Base-by-base conservation (phyloP, 2,797 vertebrate species). In the Catostomus latipinnis region DNA sequence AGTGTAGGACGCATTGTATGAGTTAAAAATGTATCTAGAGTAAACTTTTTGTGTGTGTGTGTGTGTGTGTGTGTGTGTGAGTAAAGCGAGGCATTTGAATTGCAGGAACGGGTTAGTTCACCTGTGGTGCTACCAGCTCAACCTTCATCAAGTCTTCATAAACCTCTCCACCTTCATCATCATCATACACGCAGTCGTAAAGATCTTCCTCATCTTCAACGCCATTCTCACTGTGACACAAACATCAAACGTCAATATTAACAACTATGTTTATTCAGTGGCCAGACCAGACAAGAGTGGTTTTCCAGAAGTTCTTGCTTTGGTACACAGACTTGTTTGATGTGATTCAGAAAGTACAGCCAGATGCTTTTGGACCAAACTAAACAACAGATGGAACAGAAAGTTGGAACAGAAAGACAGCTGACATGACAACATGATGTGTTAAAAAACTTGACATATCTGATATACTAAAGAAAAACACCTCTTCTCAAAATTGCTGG, bases 71-170 rank as follows among this genome's bases (percentile, higher is more conserved):
- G 34, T 34, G 34, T 4, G 34, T 34, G 34, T 34, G 34, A 3
- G 34, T 34, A 34, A 11, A 53, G 9, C 8, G 9, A 53, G 45
- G 11, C 45, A 50, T 77, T 48, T 65, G 0, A 45, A 46, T 9
- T 6, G 9, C 12, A 12, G 13, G 52, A 0, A n/a, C 8, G 4
- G 34, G 11, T 16, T 1, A 13, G 74, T 91, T 85, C 91, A 98
- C 97, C 71, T 94, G 93, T 18, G 95, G 95, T 56, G 95, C 94
- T 0, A 93, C 85, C 53, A 93, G 93, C 88, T 98, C 97, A 0
- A 96, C 95, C 91, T 98, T 99, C 97, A 99, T 99, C 61, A 99
- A 84, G 89, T 98, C 97, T 90, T 99, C 97, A 7, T 99, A 99
- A 82, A 99, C 97, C 86, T 98, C 98, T 0, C 96, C 98, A 0